phyloP scores from a whole-genome alignment of 2,888 invertebrate species.

The Hypomecis atomaria region DNA sequence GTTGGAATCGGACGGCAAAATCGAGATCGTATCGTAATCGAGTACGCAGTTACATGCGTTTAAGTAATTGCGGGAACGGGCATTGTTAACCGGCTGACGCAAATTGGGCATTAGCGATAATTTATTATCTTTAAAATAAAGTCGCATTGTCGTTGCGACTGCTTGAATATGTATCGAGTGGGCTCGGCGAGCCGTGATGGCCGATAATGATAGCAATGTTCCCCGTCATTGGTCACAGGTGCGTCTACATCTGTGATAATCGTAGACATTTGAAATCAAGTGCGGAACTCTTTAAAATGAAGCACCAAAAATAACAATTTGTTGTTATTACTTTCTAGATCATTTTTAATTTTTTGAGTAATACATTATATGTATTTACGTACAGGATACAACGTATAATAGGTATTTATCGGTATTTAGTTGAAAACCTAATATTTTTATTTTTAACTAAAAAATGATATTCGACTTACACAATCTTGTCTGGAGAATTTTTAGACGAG shows the following conservation, averaged over 20 bases:
- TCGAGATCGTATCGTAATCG: slow-evolving; percentile 77
- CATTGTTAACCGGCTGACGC: slow-evolving; percentile 82
- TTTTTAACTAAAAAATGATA: neutral
- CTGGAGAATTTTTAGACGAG: no score
- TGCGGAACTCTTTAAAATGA: slow-evolving; percentile 14
- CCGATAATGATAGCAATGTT: slow-evolving; percentile 81
- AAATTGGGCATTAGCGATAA: slow-evolving; percentile 84
- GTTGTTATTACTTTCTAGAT: no score
- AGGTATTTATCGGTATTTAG: no score
- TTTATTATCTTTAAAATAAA: slow-evolving; percentile 82
- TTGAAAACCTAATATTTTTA: no score
- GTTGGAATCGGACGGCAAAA: slow-evolving; percentile 62
- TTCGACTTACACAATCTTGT: neutral
- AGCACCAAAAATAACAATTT: neutral
- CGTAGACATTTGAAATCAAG: slow-evolving; percentile 36
- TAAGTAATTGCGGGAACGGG: slow-evolving; percentile 84
- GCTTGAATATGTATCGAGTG: slow-evolving; percentile 81
- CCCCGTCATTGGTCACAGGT: slow-evolving; percentile 79
- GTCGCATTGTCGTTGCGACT: slow-evolving; percentile 75
- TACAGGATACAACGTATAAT: no score
- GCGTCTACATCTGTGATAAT: slow-evolving; percentile 52
- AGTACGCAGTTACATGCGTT: slow-evolving; percentile 79
- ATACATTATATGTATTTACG: no score
- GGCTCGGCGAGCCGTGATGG: slow-evolving; percentile 69
- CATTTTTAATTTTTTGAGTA: no score